phyloP scores from a whole-genome alignment of 2,797 vertebrate species.

The Fringilla coelebs region DNA sequence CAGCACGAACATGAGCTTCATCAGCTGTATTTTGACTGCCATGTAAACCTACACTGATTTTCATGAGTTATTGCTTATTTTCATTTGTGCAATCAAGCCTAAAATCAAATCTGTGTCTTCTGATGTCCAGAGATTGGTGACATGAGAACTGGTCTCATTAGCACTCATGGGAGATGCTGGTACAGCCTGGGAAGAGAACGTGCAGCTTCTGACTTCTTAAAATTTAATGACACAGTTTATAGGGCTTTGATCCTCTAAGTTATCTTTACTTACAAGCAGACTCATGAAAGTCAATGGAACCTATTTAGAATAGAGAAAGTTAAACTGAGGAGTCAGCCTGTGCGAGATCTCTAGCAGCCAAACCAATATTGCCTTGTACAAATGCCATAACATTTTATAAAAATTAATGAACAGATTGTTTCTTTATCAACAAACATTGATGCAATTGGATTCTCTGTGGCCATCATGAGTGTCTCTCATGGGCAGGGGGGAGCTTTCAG shows the following conservation, averaged over 20 bases:
- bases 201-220: constrained; percentile 57
- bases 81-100: neutral
- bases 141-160: constrained; percentile 30
- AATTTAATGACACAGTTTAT: constrained; percentile 64
- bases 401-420: neutral
- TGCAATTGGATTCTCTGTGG: neutral
- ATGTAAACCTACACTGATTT: neutral
- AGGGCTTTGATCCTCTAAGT: constrained; percentile 63
- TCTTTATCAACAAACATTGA: neutral
- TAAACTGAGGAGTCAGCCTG: constrained; percentile 14
- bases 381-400: neutral
- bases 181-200: neutral
- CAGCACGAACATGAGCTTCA: neutral
- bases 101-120: neutral
- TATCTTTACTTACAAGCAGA: constrained; percentile 60
- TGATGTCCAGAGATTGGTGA: constrained; percentile 13
- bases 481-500: neutral
- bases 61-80: constrained; percentile 27
- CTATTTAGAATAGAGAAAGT: constrained; percentile 53
- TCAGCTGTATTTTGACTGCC: neutral
- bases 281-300: constrained; percentile 64
- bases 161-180: constrained; percentile 32
- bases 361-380: neutral
- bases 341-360: neutral
- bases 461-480: neutral